Percentiles rank a stretch among this genome's conserved stretches.
Conservation (phyloP, 2,797 vertebrate species). For the Myotis findleyi region DNA sequence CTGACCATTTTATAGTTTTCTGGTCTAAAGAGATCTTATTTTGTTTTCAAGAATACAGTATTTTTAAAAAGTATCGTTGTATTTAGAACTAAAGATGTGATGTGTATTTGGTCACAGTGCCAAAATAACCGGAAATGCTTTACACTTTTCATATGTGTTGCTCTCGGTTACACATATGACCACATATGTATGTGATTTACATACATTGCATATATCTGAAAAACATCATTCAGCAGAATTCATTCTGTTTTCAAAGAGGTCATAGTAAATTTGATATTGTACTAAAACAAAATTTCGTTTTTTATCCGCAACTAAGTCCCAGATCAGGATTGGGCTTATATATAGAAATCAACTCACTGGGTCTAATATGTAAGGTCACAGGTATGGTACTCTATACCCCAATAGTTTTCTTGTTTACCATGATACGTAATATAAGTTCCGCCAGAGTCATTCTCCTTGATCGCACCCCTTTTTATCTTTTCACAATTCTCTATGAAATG, state of each 20-base stretch:
- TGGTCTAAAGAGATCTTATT: background rate
- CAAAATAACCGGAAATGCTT: background rate
- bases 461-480: constrained; percentile 7
- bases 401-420: background rate
- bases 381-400: background rate
- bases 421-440: background rate
- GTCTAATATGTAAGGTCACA: background rate
- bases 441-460: background rate
- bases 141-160: background rate
- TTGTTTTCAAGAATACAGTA: background rate
- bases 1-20: background rate
- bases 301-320: background rate
- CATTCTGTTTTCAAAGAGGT: background rate
- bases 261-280: background rate
- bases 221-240: background rate
- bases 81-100: background rate
- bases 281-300: background rate
- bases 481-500: background rate
- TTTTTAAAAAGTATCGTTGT: background rate
- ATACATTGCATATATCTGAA: background rate
- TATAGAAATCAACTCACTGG: background rate
- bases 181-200: background rate
- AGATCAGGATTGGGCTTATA: background rate
- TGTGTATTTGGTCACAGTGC: background rate
- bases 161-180: background rate